Base-by-base conservation (phyloP, 2,113 vertebrate genomes). In the western clawed frog (Xenopus tropicalis) region DNA sequence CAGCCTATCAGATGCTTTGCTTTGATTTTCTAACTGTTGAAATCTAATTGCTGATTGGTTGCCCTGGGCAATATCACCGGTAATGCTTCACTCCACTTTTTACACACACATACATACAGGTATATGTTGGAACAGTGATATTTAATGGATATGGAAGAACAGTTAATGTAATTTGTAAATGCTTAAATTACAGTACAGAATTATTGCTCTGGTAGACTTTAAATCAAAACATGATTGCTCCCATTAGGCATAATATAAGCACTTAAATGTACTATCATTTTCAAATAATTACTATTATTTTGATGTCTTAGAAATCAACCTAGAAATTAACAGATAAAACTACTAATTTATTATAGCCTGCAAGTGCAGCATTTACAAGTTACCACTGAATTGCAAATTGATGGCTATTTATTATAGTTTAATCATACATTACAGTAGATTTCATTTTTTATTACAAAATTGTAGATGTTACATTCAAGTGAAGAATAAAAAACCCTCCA, bases 221-320 rank as follows among this genome's bases (percentile, higher is more conserved):
- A 54, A 54, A 54, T 54, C 52, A 20, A 54, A 17, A 54, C 52
- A 54, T 54, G 14, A 54, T 54, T 54, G 52, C 17, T 54, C 52
- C 52, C 10, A 54, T 54, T 54, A 54, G 1, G 52, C 4, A n/a
- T 54, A 54, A 17, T 54, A 54, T 54, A 54, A 54, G 52, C 52
- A 20, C 46, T 54, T 54, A 54, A 17, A 54, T n/a, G 19, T 20
- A 19, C 52, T 54, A n/a, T 54, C 16, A 54, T 54, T 54, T 54
- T 54, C 52, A 54, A 54, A n/a, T 54, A 54, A 54, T 54, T 54
- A 54, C 52, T 54, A 54, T 54, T 54, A 54, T 20, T 54, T 54
- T 54, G 16, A 54, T 54, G 19, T 17, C 19, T 54, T n/a, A 20
- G 19, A 54, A 54, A 54, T 54, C 19, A 54, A 54, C 16, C 52